Evolutionary conservation across 2,797 vertebrate species (phyloP).

Genomic region (Trachurus trachurus): DNA sequence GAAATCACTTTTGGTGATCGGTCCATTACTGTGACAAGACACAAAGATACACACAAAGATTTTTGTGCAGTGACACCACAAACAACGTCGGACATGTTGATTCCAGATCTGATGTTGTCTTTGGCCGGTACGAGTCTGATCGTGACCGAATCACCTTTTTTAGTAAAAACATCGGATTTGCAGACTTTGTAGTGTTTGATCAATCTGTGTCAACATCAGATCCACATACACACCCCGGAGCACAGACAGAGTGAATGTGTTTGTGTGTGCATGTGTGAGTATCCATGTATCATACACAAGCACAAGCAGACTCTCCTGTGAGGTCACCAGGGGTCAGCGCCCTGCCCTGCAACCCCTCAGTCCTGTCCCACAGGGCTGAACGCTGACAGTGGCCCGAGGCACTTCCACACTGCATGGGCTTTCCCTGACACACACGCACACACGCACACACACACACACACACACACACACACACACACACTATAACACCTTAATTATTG

Average conservation of each 20-base stretch:
- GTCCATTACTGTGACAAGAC: neutral
- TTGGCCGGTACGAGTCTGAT: too few relatives aligned
- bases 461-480: conserved; percentile 43
- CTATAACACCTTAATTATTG: conserved; percentile 77
- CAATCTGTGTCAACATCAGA: neutral
- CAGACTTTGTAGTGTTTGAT: neutral
- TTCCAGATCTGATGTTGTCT: too few relatives aligned
- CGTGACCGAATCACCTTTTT: too few relatives aligned
- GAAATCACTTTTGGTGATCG: neutral
- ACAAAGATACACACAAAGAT: neutral
- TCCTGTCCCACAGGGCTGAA: conserved; percentile 73
- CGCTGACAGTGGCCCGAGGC: conserved; percentile 84
- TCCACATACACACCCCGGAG: neutral
- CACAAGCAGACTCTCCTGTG: conserved; percentile 64
- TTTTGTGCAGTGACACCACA: neutral
- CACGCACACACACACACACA: conserved; percentile 45
- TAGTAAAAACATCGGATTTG: neutral
- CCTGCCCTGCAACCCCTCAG: conserved; percentile 85
- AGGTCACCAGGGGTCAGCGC: conserved; percentile 78
- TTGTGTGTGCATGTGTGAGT: conserved; percentile 26
- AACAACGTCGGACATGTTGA: too few relatives aligned
- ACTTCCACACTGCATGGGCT: conserved; percentile 77
- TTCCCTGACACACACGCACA: conserved; percentile 52
- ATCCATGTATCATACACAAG: conserved; percentile 49
- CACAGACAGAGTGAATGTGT: conserved; percentile 20